These are phyloP conservation scores for Myiothlypis coronata DNA, from an alignment of 2,797 vertebrate species.

Conservation along the genomic window DNA sequence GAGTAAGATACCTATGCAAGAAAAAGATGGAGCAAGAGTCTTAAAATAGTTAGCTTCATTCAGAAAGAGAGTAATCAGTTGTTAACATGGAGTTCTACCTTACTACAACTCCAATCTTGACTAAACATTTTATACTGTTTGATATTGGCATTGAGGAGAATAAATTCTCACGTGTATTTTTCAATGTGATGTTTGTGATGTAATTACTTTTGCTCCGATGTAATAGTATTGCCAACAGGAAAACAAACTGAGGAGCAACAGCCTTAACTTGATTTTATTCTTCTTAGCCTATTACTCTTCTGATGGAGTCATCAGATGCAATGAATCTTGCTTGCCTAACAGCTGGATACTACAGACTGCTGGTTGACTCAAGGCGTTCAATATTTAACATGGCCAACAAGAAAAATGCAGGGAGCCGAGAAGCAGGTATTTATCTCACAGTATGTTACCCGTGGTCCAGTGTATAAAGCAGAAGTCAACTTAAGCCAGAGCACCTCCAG, in stretches of 20 bases:
- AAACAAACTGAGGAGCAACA: neutral
- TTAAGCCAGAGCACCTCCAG: neutral
- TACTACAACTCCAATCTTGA: neutral
- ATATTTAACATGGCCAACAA: conserved; percentile 98
- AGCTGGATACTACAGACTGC: conserved; percentile 93
- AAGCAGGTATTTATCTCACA: conserved; percentile 73
- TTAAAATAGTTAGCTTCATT: neutral
- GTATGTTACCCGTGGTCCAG: neutral
- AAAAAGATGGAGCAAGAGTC: neutral
- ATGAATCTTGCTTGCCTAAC: conserved; percentile 99
- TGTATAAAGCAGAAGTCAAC: neutral
- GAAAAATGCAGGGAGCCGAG: conserved; percentile 78
- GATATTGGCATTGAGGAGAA: neutral
- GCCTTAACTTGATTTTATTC: conserved; percentile 59
- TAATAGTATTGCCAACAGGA: neutral
- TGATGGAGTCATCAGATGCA: conserved; percentile 97
- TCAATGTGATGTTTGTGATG: neutral
- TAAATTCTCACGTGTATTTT: neutral
- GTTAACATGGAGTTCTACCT: neutral
- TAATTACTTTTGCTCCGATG: neutral
- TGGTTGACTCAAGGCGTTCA: conserved; percentile 95
- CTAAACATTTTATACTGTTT: neutral
- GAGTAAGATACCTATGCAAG: neutral
- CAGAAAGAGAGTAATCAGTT: neutral
- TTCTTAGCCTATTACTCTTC: conserved; percentile 91